Evolutionary conservation across 2,797 vertebrate genomes (phyloP), one percentile per base, ranked within the genome.

Genomic region (Fundulus diaphanus): DNA sequence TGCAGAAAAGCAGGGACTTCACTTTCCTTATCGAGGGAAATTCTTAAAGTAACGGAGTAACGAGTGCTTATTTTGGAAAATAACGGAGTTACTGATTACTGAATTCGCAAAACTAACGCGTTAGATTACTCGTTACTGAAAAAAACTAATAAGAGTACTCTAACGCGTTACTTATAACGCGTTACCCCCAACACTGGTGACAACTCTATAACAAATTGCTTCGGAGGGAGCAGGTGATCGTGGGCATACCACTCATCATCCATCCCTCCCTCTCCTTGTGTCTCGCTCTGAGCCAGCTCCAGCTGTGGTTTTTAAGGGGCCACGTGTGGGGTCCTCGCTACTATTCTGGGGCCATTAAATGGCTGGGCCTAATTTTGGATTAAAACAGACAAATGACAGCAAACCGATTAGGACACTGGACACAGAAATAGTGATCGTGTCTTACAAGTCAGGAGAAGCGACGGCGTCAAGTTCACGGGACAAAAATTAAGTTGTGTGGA

Each of bases 191-290:
- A n/a, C n/a, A n/a, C n/a, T n/a, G n/a, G 77, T 92, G 91, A 94
- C 93, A 94, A 91, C 92, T 91, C 90, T 78, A 82, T 93, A 93
- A 94, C 92, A 94, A 91, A 94, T 89, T 90, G 91, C 89, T 93
- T 93, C 91, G 87, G 82, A 82, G 84, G 78, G 84, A 92, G 88
- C 89, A 92, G 92, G 90, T 92, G 90, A 92, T 78, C 79, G 85
- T 37, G 76, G 87, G 42, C 80, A 85, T 82, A 92, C 82, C 87
- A 72, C 80, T 82, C 74, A 77, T 81, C 85, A 76, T 80, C 82
- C 52, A 42, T 67, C 75, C 79, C 84, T 82, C 83, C 61, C 77
- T 82, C 73, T 77, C 54, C n/a, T 56, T 49, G 63, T 63, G 74
- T 78, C 85, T 77, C 40, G 24, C 83, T 85, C 72, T 85, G 80